phyloP scores from a whole-genome alignment of 2,888 invertebrate genomes.

The Parnassius glacialis region DNA sequence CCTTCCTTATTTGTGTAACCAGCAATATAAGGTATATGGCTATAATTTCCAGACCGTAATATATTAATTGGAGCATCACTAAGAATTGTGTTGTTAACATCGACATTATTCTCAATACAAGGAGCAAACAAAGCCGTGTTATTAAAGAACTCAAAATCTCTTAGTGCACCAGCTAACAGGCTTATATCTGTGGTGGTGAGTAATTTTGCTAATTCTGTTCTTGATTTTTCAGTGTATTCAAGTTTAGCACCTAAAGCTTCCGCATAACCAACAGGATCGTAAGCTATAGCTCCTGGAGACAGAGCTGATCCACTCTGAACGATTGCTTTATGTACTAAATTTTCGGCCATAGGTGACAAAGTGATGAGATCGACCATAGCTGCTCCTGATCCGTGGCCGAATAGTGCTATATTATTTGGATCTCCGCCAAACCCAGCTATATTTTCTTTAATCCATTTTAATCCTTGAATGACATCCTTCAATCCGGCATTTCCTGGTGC shows the following conservation, averaged over 20 bases:
- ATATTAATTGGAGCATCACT: slow-evolving; percentile 56
- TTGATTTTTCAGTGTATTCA: slow-evolving; percentile 46
- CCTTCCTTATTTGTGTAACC: slow-evolving; percentile 65
- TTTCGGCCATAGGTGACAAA: slow-evolving; percentile 49
- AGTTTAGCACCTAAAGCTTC: slow-evolving; percentile 48
- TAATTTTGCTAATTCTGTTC: slow-evolving; percentile 47
- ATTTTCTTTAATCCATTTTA: slow-evolving; percentile 74
- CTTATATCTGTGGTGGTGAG: slow-evolving; percentile 44
- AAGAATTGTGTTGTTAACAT: slow-evolving; percentile 49
- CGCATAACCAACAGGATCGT: slow-evolving; percentile 61
- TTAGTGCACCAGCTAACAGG: slow-evolving; percentile 44
- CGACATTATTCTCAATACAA: slow-evolving; percentile 57
- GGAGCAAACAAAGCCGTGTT: slow-evolving; percentile 67
- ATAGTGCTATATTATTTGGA: slow-evolving; percentile 85
- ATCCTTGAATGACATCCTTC: slow-evolving; percentile 89
- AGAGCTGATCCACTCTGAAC: slow-evolving; percentile 63
- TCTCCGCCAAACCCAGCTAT: slow-evolving; percentile 86
- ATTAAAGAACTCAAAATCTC: slow-evolving; percentile 51
- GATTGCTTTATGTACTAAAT: slow-evolving; percentile 62
- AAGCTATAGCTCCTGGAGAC: slow-evolving; percentile 68
- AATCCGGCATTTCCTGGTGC: slow-evolving; percentile 92
- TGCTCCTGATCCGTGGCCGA: slow-evolving; percentile 92
- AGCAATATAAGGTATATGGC: slow-evolving; percentile 58
- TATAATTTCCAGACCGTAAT: slow-evolving; percentile 54
- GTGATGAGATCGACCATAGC: slow-evolving; percentile 73